phyloP scores from a whole-genome alignment of 1,140 invertebrate genomes.

The Neodiprion pinetum region DNA sequence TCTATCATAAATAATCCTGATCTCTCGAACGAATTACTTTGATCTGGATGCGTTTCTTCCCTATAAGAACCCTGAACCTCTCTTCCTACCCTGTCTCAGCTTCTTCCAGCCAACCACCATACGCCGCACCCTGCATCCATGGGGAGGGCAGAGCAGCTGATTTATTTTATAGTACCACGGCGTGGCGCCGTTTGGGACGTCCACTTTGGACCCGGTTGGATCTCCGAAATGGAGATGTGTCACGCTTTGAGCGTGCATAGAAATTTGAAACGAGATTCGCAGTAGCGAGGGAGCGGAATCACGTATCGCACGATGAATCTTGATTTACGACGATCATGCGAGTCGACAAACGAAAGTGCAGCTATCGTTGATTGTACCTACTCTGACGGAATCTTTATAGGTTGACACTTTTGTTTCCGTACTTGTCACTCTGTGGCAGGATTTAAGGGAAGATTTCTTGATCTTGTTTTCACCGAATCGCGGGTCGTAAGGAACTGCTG shows the following conservation, averaged over 20 bases:
- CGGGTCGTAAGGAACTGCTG: too few species aligned
- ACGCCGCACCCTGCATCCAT: background rate
- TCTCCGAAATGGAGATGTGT: background rate
- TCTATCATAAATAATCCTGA: constrained; percentile 27
- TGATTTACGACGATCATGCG: too few species aligned
- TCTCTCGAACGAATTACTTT: background rate
- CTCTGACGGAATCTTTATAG: too few species aligned
- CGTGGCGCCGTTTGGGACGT: background rate
- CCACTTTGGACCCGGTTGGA: background rate
- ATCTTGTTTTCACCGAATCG: too few species aligned
- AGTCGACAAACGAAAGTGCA: too few species aligned
- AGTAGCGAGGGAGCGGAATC: too few species aligned
- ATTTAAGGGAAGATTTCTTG: too few species aligned
- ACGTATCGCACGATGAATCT: too few species aligned
- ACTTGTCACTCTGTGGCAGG: too few species aligned
- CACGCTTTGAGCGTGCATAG: background rate
- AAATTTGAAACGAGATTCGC: too few species aligned
- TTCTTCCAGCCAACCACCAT: background rate
- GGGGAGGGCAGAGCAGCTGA: constrained; percentile 10
- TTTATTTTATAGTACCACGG: constrained; percentile 11
- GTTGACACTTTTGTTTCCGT: too few species aligned
- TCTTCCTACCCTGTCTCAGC: background rate
- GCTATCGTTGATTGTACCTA: too few species aligned
- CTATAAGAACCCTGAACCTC: background rate
- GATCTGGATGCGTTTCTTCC: constrained; percentile 2